Evolutionary conservation across 2,797 vertebrate genomes (phyloP).

Genomic region (Hyperoplus lanceolatus): DNA sequence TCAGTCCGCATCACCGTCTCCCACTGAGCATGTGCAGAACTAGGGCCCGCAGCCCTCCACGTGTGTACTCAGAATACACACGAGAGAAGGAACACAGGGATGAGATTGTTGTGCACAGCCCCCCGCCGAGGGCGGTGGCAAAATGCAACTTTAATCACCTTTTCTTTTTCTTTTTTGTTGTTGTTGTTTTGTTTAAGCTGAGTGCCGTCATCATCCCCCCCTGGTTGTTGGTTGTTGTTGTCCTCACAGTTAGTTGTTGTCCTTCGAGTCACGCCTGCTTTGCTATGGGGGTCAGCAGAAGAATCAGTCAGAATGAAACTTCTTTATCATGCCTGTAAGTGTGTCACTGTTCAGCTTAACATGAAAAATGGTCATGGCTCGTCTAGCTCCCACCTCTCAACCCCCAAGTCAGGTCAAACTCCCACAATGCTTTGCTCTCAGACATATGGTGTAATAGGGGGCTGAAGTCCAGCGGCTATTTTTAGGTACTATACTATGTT

Average conservation of each 20-base stretch:
- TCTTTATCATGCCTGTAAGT: background rate
- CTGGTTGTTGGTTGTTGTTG: constrained; percentile 37
- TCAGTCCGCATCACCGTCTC: constrained; percentile 72
- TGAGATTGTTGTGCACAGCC: constrained; percentile 30
- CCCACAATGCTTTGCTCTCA: constrained; percentile 31
- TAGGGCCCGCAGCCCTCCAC: constrained; percentile 63
- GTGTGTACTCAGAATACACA: constrained; percentile 56
- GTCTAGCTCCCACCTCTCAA: constrained; percentile 6
- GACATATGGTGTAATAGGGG: constrained; percentile 26
- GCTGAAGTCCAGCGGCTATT: constrained; percentile 34
- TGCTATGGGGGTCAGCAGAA: constrained; percentile 12
- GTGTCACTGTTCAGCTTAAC: background rate
- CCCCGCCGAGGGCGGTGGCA: constrained; percentile 40
- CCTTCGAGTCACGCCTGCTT: constrained; percentile 1
- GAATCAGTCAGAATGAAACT: constrained; percentile 1
- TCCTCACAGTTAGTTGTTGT: constrained; percentile 28
- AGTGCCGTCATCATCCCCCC: background rate
- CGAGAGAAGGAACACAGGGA: constrained; percentile 42
- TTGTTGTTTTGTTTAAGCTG: background rate
- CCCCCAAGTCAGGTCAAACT: background rate
- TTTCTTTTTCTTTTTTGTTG: constrained; percentile 23
- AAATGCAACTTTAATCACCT: constrained; percentile 69
- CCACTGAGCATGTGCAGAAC: constrained; percentile 77
- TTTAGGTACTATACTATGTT: constrained; percentile 23
- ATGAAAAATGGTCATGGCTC: constrained; percentile 1